Evolutionary conservation across 1,140 invertebrate species (phyloP), one percentile per base, ranked within the genome.

Genomic region (Drosophila pectinifera): DNA sequence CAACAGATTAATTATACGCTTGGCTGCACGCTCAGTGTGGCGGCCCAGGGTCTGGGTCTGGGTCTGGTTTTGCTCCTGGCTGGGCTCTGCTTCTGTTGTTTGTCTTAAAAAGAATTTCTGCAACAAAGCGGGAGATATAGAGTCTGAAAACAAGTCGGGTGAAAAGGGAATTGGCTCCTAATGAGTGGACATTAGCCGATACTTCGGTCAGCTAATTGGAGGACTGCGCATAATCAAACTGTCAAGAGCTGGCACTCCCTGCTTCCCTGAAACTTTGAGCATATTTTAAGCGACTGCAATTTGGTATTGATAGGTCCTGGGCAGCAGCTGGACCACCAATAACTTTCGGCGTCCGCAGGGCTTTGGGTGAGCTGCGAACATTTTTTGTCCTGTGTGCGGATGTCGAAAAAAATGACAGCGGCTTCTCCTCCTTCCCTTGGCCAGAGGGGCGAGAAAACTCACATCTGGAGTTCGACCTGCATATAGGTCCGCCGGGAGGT

Each of bases 1-100:
- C 70, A 80, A 84, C 73, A 89, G 84, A 88, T 88, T 88, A 88
- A 89, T 88, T 88, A 89, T 89, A 88, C 84, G 84, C 84, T 72
- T 88, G 80, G 83, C 63, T 89, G 84, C 76, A 80, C 78, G 67
- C 79, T 70, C 68, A 59, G 75, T 58, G 64, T 53, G 18, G 31
- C 24, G 36, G 41, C 39, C 43, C 34, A 39, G 14, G 43, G 28
- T 26, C 36, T 57, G 13, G 22, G 10, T 24, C 16, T 28, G 31
- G 34, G 11, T 43, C 16, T 28, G 31, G 34, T 11, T 43, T 14
- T 16, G 31, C 26, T 18, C 16, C 28, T 51, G 48, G 11, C 26
- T 11, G 18, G 18, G 13, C 13, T n/a, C 13, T 14, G 48, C 18
- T 18, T 49, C 48, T 53, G 49, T 31, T 38, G 42, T 68, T 22